Conservation (phyloP, 2,113 vertebrate genomes). For the Sander vitreus region DNA sequence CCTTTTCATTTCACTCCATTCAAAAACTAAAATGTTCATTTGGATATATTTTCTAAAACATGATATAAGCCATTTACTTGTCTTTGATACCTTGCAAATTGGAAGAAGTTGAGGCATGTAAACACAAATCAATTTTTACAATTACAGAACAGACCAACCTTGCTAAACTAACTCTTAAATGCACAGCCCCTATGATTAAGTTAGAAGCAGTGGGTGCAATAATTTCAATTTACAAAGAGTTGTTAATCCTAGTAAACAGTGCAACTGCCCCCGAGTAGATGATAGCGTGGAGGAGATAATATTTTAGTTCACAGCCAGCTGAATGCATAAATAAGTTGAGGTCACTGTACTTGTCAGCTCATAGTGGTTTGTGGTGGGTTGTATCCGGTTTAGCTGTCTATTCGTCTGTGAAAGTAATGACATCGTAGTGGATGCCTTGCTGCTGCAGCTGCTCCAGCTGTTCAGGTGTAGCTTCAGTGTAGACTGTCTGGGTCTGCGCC, state of each 20-base stretch:
- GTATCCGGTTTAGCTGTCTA: constrained; percentile 55
- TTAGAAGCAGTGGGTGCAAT: constrained; percentile 64
- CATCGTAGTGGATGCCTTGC: constrained; percentile 93
- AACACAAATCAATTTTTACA: constrained; percentile 54
- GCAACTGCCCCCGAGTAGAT: constrained; percentile 7
- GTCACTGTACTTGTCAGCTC: constrained; percentile 36
- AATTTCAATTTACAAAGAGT: constrained; percentile 60
- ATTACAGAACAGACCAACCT: constrained; percentile 52
- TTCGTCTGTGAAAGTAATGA: constrained; percentile 90
- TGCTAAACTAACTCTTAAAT: constrained; percentile 34
- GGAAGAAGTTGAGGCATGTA: constrained; percentile 67
- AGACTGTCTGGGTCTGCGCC: constrained; percentile 90
- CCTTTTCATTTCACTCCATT: constrained; percentile 42
- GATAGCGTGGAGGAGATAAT: constrained; percentile 22
- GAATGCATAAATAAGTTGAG: constrained; percentile 61
- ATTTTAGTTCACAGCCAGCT: constrained; percentile 41
- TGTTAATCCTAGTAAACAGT: constrained; percentile 36
- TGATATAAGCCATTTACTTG: constrained; percentile 30
- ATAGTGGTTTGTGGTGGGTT: constrained; percentile 35
- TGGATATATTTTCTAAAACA: constrained; percentile 38
- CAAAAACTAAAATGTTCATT: constrained; percentile 47
- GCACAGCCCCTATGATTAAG: constrained; percentile 64
- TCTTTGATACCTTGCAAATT: constrained; percentile 66
- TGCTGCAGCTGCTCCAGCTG: constrained; percentile 94
- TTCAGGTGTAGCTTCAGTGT: constrained; percentile 89